Percentiles rank a stretch among this genome's conserved stretches.
phyloP scores from a whole-genome alignment of 2,888 invertebrate genomes.

The Fragum fragum region DNA sequence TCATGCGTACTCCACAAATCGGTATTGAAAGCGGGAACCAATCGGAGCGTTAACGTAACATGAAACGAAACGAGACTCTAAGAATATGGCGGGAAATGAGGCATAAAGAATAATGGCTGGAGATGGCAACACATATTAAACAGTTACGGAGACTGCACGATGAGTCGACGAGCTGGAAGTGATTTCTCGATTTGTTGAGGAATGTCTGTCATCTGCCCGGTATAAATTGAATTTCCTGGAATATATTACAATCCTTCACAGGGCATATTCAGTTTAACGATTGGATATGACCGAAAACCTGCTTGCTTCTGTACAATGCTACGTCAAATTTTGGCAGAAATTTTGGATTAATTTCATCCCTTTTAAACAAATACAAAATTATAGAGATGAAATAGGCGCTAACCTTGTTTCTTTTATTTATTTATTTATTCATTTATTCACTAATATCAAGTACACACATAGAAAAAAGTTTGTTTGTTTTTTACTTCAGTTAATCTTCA shows the following conservation, averaged over 20 bases:
- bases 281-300: not conserved
- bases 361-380: too few species aligned
- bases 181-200: slow-evolving; percentile 34
- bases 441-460: too few species aligned
- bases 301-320: too few species aligned
- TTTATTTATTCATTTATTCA: too few species aligned
- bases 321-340: too few species aligned
- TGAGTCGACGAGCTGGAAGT: slow-evolving; percentile 38
- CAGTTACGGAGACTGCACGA: slow-evolving; percentile 51
- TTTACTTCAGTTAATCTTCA: too few species aligned
- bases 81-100: slow-evolving; percentile 48
- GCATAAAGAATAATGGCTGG: slow-evolving; percentile 53
- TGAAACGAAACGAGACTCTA: slow-evolving; percentile 38
- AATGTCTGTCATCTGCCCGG: slow-evolving; percentile 17
- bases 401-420: too few species aligned
- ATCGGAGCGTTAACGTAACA: slow-evolving; percentile 59
- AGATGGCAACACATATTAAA: slow-evolving; percentile 65
- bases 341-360: too few species aligned
- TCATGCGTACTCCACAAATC: slow-evolving; percentile 37
- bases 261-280: slow-evolving; percentile 7
- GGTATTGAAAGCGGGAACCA: slow-evolving; percentile 27
- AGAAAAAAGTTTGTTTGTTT: too few species aligned
- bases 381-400: too few species aligned
- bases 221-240: slow-evolving; percentile 35
- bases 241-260: slow-evolving; percentile 14